Conservation (phyloP, 2,113 vertebrate genomes). For the Brienomyrus brachyistius region DNA sequence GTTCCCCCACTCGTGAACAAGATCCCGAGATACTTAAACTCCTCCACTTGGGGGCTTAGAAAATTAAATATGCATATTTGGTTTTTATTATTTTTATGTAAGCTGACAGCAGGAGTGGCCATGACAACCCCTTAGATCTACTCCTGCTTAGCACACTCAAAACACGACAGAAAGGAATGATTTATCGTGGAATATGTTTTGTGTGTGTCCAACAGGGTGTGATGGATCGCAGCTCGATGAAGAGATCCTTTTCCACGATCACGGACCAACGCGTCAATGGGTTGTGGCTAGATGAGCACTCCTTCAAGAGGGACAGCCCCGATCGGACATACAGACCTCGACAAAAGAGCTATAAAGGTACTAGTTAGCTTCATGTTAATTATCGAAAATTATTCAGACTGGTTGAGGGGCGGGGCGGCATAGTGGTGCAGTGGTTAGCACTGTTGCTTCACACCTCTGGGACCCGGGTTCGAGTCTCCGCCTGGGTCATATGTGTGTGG, state of each 20-base stretch:
- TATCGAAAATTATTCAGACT: not conserved
- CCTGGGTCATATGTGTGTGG: too few species aligned
- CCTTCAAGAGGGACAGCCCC: constrained; percentile 72
- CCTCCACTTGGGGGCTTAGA: too few species aligned
- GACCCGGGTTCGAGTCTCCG: too few species aligned
- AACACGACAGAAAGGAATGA: not conserved
- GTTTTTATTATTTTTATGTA: not conserved
- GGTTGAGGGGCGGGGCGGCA: not conserved
- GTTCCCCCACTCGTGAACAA: too few species aligned
- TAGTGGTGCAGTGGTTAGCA: too few species aligned
- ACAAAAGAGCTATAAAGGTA: constrained; percentile 90
- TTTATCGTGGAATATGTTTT: constrained; percentile 18
- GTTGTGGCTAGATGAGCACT: constrained; percentile 84
- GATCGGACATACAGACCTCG: constrained; percentile 79
- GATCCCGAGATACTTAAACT: too few species aligned
- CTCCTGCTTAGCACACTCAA: not conserved
- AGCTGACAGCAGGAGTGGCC: not conserved
- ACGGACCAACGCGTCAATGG: constrained; percentile 80
- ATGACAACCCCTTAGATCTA: not conserved
- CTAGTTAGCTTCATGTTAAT: constrained; percentile 53
- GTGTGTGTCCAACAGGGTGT: constrained; percentile 56
- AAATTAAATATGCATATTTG: not conserved
- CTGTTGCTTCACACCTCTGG: too few species aligned
- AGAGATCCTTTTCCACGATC: constrained; percentile 79
- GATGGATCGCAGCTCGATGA: constrained; percentile 75